These are phyloP conservation scores for Atrichornis clamosus DNA, from an alignment of 2,113 vertebrate genomes.

Conservation along the genomic window DNA sequence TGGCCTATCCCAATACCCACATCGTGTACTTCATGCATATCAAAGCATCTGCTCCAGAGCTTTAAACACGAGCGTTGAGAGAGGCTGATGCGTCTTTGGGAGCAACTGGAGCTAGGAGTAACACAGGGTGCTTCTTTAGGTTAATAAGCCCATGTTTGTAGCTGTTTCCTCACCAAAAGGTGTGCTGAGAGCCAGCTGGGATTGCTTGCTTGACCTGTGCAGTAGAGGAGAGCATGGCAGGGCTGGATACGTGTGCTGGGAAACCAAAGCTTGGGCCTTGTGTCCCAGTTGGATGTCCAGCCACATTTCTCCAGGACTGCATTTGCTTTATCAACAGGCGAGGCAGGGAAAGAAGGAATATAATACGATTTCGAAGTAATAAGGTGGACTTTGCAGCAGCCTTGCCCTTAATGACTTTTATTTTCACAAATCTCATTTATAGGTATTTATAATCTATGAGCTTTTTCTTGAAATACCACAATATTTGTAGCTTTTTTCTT, in stretches of 20 bases:
- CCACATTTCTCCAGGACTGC: not conserved
- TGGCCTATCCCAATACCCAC: not conserved
- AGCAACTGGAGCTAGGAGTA: not conserved
- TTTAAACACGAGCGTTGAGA: not conserved
- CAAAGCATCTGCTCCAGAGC: not conserved
- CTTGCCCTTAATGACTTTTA: not conserved
- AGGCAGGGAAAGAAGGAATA: not conserved
- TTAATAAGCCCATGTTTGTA: not conserved
- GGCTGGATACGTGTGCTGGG: not conserved
- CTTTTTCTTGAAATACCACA: slow-evolving; percentile 41
- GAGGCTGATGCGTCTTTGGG: not conserved
- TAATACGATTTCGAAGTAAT: not conserved
- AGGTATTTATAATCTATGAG: not conserved
- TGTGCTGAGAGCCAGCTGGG: not conserved
- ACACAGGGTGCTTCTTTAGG: not conserved
- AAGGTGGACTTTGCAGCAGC: not conserved
- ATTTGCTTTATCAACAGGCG: not conserved
- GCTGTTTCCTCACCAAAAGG: not conserved
- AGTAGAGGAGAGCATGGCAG: not conserved
- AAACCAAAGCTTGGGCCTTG: not conserved
- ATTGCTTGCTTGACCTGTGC: not conserved
- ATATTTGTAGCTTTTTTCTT: slow-evolving; percentile 12
- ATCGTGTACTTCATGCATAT: rapidly evolving
- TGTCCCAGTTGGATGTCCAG: not conserved
- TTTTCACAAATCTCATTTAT: not conserved